Evolutionary conservation across 1,140 invertebrate species (phyloP), one percentile per base, ranked within the genome.

Genomic region (Thrips palmi): DNA sequence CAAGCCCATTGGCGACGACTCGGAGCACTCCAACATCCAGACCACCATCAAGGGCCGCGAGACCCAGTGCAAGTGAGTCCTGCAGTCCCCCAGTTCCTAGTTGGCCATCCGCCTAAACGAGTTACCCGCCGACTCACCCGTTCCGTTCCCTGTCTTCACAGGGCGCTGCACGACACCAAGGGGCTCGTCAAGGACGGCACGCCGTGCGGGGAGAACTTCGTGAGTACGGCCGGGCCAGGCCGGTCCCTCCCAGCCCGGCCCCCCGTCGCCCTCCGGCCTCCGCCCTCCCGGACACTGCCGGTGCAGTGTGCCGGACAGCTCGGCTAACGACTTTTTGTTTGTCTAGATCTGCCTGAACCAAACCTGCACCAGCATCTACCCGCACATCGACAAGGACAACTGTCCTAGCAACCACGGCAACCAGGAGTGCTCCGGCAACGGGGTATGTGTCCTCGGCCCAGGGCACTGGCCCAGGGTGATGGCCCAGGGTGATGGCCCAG

Each of bases 351-450:
- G 87, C 63, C 68, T 89, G 40, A 93, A 93, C 68, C 85, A 91
- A 62, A 83, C 85, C 15, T 93, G 87, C 58, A 70, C 74, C 23
- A 83, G 71, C 51, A 68, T 86, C 39, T 83, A 78, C 57, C 75
- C 77, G 7, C 73, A 76, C 58, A 72, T 85, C 25, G 78, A 83
- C 57, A 74, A 77, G 55, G 77, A 72, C 39, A 78, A 77, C 52
- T 96, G 89, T 61, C 86, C 86, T 29, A 81, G 72, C 40, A 91
- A 89, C 56, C 78, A 83, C 56, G 71, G 81, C 48, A 78, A 80
- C 50, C 60, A 75, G 43, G 81, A 91, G 52, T 97, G 93, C 60
- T 96, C 89, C 30, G 82, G 82, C 29, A 75, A 87, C 63, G 92
- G 91, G 58, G 85, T 89, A 67, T 74, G 77, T 69, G 37, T 40